Evolutionary conservation across 2,797 vertebrate species (phyloP), one percentile per base, ranked within the genome.

Genomic region (Enteromius argenteus): DNA sequence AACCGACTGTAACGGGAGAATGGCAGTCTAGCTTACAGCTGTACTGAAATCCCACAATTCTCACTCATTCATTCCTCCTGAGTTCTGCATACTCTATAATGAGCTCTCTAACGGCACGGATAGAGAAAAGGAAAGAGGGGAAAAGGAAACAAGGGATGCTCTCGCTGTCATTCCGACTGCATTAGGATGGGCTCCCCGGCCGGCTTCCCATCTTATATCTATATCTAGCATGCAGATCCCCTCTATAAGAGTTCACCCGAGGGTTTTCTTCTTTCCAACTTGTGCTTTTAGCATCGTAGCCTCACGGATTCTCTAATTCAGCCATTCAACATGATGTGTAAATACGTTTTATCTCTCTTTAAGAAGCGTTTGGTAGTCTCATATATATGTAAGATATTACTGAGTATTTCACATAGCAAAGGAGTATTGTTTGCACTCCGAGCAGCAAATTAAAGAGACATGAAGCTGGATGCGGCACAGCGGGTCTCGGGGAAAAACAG

Each of bases 381-480:
- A 32, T 81, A 78, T 79, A 60, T 79, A 80, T 80, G 58, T 67
- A 80, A 42, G n/a, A 60, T 68, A 84, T 80, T 19, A 44, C 72
- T 56, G 44, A 10, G 27, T 44, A 74, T 79, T 72, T 64, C 35
- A 53, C 67, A 81, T 79, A 44, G 84, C 73, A 69, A 73, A 56
- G 75, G 69, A 77, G 76, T 75, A 60, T 81, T 84, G 60, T 53
- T 62, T 83, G 62, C 75, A 85, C 76, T 83, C 76, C 60, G 67
- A 75, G 84, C 80, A 80, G 83, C 80, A 85, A 85, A 88, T 84
- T 81, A 88, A 94, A 91, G 90, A 90, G 90, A 93, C 92, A 93
- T 92, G 91, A 94, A 93, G 90, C 90, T 89, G 87, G 90, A 91
- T 91, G 90, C 91, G 92, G 93, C 94, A 92, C 93, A 94, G 93